Base-by-base conservation (phyloP, 2,888 invertebrate genomes). In the Apodemia duryi region DNA sequence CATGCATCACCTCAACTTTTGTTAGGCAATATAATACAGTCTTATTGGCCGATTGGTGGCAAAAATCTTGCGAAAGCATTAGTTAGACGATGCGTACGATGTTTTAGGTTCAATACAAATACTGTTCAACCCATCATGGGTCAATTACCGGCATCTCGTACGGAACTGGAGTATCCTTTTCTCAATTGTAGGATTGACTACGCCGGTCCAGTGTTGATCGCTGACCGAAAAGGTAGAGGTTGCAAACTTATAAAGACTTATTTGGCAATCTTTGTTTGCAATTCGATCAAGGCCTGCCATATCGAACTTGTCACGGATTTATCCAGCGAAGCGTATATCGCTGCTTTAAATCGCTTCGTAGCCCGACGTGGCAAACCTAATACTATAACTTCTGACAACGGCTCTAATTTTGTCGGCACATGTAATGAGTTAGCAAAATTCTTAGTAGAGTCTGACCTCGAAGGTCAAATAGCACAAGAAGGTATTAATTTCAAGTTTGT, bases 401-500 rank as follows among this genome's bases (percentile, higher is more conserved):
- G 13, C 4, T 46, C 46, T 46, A 46, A 13, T 13, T 46, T 13
- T 13, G 13, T 13, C 2, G 46, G 46, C 46, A 46, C 46, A 13
- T 46, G 46, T 46, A n/a, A 46, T 6, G 13, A 13, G 13, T 13
- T 46, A n/a, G 46, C 46, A 13, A 46, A 46, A 46, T 13, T 46
- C 46, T 2, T 46, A 13, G 13, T n/a, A 46, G 46, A 46, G 46
- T 46, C 46, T 46, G 6, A 46, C 46, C 46, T 46, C 10, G n/a
- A 46, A 2, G 13, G 46, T 5, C 46, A 46, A n/a, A n/a, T 64
- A 28, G 51, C 67, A 11, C 60, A 66, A 9, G 35, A 71, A 61
- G 68, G 67, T 57, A 68, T 63, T 28, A 43, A 64, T 28, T 66
- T 64, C 70, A 82, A 49, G 74, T 67, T 69, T 51, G 29, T 54